Evolutionary conservation across 2,113 vertebrate genomes (phyloP), one percentile per base, ranked within the genome.

Genomic region (Malurus alboscapulatus): DNA sequence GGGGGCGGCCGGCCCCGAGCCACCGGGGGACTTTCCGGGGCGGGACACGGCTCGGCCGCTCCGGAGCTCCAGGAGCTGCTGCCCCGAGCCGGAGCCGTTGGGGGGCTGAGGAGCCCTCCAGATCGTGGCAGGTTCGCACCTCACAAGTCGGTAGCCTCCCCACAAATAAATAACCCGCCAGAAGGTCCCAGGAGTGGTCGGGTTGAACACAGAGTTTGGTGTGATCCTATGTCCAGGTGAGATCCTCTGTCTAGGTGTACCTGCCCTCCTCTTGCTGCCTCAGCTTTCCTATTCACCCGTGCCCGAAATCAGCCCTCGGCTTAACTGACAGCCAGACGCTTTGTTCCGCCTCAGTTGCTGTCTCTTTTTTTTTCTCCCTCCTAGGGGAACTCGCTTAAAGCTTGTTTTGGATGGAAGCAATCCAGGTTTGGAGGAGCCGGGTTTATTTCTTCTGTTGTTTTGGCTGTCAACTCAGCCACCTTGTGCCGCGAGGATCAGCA

Each of bases 251-350:
- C 1, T 10, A 1, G 51, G 19, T 29, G n/a, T 82, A 8, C 47
- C 51, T 67, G 53, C 51, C 17, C 21, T 30, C 26, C 10, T 13
- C 69, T 57, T 2, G 1, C 30, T 7, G 47, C 48, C 44, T 67
- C 48, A 0, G 24, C 54, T 55, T 55, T 44, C 38, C 34, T 15
- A 0, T 8, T 20, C 9, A 1, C 9, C 27, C 4, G 0, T 77
- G 72, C 44, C 62, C 17, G 22, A 26, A 19, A 6, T 15, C 20
- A 67, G 42, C 57, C 22, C 53, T 62, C 15, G 26, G 40, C 58
- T 76, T 4, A 6, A 25, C 57, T 29, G 61, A 20, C 6, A 5
- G 44, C 36, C 48, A n/a, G 3, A 15, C 7, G 17, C 84, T 84
- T 87, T 51, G 38, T 89, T 85, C 44, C 0, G 10, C 66, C 54